Base-by-base conservation (phyloP, 2,797 vertebrate genomes). In the Periophthalmus magnuspinnatus region DNA sequence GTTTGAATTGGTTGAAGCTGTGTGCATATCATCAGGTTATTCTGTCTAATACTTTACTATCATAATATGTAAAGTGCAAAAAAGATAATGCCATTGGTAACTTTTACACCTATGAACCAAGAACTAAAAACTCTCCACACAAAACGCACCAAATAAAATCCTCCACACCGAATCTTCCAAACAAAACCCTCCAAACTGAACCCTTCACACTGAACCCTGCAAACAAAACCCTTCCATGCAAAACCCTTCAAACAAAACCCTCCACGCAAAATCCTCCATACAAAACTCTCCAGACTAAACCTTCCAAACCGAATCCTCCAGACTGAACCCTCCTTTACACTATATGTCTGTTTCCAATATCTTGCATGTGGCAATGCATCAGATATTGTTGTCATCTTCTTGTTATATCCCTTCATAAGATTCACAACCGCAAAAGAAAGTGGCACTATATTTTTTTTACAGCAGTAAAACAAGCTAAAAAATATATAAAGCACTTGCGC, bases 371-470 rank as follows among this genome's bases (percentile, higher is more conserved):
- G 72, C 74, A 60, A 76, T 69, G 75, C 32, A 41, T 58, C 58
- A 71, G 45, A 50, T 68, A 63, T 34, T 70, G 64, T 72, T 59
- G 64, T 81, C 72, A 21, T 76, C 66, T 47, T 60, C 79, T 79
- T 78, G 52, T 71, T 66, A 76, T 36, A 52, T 65, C 75, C 70
- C 67, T 72, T 76, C 71, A 71, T 79, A 86, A 65, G 33, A 68
- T 75, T 74, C 55, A 45, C 21, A 48, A 32, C 16, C n/a, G 85
- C 86, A 84, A 90, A 89, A 85, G 81, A 90, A 92, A 85, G 72
- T 73, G 78, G 67, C 69, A 69, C 80, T 86, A 82, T 67, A 81
- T 70, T 82, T 82, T n/a, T n/a, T n/a, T n/a, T n/a, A n/a, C n/a
- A n/a, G n/a, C n/a, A n/a, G n/a, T n/a, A n/a, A n/a, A n/a, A n/a